Base-by-base conservation (phyloP, 2,113 vertebrate species). In the Strigops habroptila region DNA sequence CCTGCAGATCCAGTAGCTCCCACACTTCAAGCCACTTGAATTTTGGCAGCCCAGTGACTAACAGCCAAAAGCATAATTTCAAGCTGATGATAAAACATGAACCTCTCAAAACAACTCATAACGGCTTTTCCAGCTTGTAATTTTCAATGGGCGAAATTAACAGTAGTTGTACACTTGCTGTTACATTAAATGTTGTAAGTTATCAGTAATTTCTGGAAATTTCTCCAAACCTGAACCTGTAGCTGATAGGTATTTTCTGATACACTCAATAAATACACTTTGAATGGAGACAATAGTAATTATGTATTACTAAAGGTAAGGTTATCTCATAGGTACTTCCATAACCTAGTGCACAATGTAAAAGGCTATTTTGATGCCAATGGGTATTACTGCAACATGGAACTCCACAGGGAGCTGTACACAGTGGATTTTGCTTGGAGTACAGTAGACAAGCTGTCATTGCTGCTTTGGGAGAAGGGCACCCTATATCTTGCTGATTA, bases 1-100 rank as follows among this genome's bases (percentile, higher is more conserved):
- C 95, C 78, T 86, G 44, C 53, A 91, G 90, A 92, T 77, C 91
- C 81, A 79, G 91, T 86, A 92, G 37, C 95, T 97, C 78, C 83
- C 83, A 59, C 85, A 80, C 87, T 90, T 80, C 69, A 90, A 91
- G 73, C 81, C 64, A 88, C 94, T 76, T 93, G 94, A 96, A 97
- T 93, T 94, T 96, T 97, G 95, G 95, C 95, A 94, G 96, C 75
- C 90, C 82, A 39, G 80, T 65, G 71, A 85, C 71, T 91, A 94
- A 91, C 73, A 97, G 86, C 69, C 90, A 90, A 79, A 81, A 79
- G 31, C 93, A 90, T 65, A 81, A 91, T 93, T 82, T 77, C 85
- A 95, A 89, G 84, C 67, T 18, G 49, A 71, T 87, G 82, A 97
- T 94, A 96, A 97, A 95, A 70, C 46, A 78, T 6, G 69, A 94